Evolutionary conservation across 2,888 invertebrate genomes (phyloP).

Genomic region (Cistogaster globosa): DNA sequence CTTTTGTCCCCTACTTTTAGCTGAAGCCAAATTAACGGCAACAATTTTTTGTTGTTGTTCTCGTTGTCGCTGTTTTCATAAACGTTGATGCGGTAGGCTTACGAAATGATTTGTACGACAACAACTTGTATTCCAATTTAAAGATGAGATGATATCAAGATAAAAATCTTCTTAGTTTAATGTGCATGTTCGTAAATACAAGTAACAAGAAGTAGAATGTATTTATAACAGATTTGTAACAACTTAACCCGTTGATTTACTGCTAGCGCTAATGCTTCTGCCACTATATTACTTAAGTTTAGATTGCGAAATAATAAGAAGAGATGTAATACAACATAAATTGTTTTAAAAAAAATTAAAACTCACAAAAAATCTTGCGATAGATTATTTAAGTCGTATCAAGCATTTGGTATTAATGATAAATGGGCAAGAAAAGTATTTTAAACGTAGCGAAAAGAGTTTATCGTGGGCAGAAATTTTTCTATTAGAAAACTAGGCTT

Average conservation of each 20-base stretch:
- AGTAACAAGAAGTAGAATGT: slow-evolving; percentile 13
- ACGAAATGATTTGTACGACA: slow-evolving; percentile 39
- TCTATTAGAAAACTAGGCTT: too few relatives aligned
- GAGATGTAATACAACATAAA: slow-evolving; percentile 6
- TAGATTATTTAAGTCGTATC: too few relatives aligned
- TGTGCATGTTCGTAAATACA: slow-evolving; percentile 4
- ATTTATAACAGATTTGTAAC: slow-evolving; percentile 18
- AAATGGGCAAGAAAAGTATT: too few relatives aligned
- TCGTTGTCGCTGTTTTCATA: slow-evolving; percentile 30
- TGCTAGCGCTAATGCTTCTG: too few relatives aligned
- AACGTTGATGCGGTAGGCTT: slow-evolving; percentile 49
- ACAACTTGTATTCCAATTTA: slow-evolving; percentile 38
- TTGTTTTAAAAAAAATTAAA: neutral
- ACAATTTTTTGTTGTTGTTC: slow-evolving; percentile 26
- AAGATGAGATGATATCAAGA: slow-evolving; percentile 45
- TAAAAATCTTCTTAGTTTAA: slow-evolving; percentile 48
- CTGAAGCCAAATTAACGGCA: slow-evolving; percentile 51
- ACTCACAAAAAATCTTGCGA: too few relatives aligned
- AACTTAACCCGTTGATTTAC: slow-evolving; percentile 26
- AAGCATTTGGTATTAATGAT: too few relatives aligned
- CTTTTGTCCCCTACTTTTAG: slow-evolving; percentile 8
- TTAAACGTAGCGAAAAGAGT: too few relatives aligned
- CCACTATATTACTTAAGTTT: too few relatives aligned
- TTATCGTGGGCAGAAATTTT: too few relatives aligned
- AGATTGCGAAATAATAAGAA: neutral